Percentiles rank a stretch among this genome's conserved stretches.
phyloP scores from a whole-genome alignment of 2,888 invertebrate genomes.

The Tetheella fluctuosa region DNA sequence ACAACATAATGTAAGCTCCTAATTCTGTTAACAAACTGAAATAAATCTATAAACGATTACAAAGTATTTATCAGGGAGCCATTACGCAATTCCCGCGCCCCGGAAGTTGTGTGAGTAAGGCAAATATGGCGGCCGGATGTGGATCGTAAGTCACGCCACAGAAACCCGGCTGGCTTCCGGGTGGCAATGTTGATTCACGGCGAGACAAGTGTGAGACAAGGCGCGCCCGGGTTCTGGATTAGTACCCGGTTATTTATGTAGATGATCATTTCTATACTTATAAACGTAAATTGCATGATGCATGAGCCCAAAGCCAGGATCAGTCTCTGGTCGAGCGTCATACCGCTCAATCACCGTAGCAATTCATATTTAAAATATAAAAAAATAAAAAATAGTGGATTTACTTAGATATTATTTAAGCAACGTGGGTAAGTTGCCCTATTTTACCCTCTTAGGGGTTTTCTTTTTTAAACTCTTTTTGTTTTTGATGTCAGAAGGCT shows the following conservation, averaged over 20 bases:
- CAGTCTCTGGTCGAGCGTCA: too few relatives aligned
- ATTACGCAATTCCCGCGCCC: conserved; percentile 41
- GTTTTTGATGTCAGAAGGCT: too few relatives aligned
- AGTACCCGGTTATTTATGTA: not conserved
- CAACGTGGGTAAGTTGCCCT: too few relatives aligned
- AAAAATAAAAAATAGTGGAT: too few relatives aligned
- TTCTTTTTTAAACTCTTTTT: too few relatives aligned
- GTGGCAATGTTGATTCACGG: conserved; percentile 48
- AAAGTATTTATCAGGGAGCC: conserved; percentile 28
- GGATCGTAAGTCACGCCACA: conserved; percentile 79
- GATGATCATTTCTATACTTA: not conserved
- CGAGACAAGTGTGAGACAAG: conserved; percentile 36
- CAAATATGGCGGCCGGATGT: conserved; percentile 79
- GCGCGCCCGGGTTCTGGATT: not conserved
- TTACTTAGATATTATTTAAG: too few relatives aligned
- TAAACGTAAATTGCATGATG: too few relatives aligned
- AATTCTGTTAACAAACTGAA: not conserved
- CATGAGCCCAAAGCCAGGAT: too few relatives aligned
- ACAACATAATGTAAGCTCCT: not conserved
- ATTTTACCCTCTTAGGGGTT: too few relatives aligned
- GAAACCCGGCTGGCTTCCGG: conserved; percentile 68
- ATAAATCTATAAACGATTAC: conserved; percentile 14
- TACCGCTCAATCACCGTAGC: too few relatives aligned
- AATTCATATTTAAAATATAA: too few relatives aligned
- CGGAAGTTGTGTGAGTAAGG: conserved; percentile 67